Evolutionary conservation across 2,797 vertebrate species (phyloP).

Genomic region (Peromyscus attwateri): DNA sequence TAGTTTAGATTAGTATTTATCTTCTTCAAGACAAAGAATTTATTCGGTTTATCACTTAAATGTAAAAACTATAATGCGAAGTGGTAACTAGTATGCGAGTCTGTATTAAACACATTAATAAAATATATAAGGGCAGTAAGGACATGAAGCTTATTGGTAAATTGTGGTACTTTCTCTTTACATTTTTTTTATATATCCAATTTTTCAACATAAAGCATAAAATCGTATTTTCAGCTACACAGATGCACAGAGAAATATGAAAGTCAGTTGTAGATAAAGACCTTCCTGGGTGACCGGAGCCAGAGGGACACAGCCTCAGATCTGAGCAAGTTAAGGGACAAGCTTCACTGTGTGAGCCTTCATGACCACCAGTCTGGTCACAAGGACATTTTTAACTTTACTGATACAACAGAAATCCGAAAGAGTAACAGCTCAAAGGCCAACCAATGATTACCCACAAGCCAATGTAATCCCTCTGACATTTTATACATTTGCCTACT

Average conservation of each 20-base stretch:
- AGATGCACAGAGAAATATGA: not conserved
- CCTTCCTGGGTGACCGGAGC: not conserved
- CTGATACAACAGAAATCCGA: slow-evolving; percentile 51
- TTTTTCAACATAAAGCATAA: not conserved
- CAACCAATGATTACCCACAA: slow-evolving; percentile 50
- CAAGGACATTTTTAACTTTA: slow-evolving; percentile 35
- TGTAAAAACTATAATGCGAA: slow-evolving; percentile 49
- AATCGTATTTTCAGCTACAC: not conserved
- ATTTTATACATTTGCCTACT: slow-evolving; percentile 58
- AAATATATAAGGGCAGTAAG: slow-evolving; percentile 11
- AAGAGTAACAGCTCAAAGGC: slow-evolving; percentile 64
- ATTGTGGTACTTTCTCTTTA: not conserved
- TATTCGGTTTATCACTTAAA: slow-evolving; percentile 9
- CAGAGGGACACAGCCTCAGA: not conserved
- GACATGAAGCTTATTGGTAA: not conserved
- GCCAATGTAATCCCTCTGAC: slow-evolving; percentile 59
- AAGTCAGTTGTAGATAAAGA: not conserved
- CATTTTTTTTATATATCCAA: not conserved
- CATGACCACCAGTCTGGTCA: slow-evolving; percentile 15
- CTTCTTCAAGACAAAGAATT: slow-evolving; percentile 41
- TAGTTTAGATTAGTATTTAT: slow-evolving; percentile 48
- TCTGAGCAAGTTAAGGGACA: slow-evolving; percentile 24
- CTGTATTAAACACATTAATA: not conserved
- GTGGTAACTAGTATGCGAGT: not conserved
- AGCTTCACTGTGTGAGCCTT: slow-evolving; percentile 20